Base-by-base conservation (phyloP, 1,140 invertebrate species). In the Piezodorus guildinii region DNA sequence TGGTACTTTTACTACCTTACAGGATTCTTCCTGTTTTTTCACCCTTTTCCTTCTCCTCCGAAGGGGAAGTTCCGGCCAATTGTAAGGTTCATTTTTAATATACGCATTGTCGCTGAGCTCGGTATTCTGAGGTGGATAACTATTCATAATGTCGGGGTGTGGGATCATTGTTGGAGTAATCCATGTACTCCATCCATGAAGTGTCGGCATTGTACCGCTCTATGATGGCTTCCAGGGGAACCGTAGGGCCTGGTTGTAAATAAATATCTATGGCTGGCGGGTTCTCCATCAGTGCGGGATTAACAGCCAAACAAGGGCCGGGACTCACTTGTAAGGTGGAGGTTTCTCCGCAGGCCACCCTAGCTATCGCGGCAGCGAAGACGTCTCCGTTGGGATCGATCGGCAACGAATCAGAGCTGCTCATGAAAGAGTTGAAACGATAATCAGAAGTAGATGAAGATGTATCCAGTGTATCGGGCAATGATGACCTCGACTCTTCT, bases 31-130 rank as follows among this genome's bases (percentile, higher is more conserved):
- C 9, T 39, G 27, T 30, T 30, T 39, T 56, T 56, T 25, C 14
- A 23, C 12, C 5, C 23, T 21, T 4, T 16, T 56, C 12, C 25
- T 15, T 60, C 30, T 60, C n/a, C 25, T 60, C n/a, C 34, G 9
- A 10, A 58, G 59, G 43, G 63, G 56, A 5, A 25, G 56, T 23
- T 44, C 15, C 3, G 65, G 65, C 65, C 65, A 66, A 16, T 62
- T 2, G 62, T 66, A 23, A 63, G 39, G 34, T 66, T 66, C 45
- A 27, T 34, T 21, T 45, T 62, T 39, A 1, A 39, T 39, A 39
- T 39, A 39, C 6, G 34, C 19, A 44, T 60, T 34, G 61, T 64
- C 25, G 17, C 61, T 21, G 19, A 16, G 15, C 30, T 39, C 65
- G 58, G 43, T 66, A 58, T 10, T 64, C 65, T 16, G 58, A 21